Conservation (phyloP, 2,113 vertebrate species). For the Micronycteris hirsuta region DNA sequence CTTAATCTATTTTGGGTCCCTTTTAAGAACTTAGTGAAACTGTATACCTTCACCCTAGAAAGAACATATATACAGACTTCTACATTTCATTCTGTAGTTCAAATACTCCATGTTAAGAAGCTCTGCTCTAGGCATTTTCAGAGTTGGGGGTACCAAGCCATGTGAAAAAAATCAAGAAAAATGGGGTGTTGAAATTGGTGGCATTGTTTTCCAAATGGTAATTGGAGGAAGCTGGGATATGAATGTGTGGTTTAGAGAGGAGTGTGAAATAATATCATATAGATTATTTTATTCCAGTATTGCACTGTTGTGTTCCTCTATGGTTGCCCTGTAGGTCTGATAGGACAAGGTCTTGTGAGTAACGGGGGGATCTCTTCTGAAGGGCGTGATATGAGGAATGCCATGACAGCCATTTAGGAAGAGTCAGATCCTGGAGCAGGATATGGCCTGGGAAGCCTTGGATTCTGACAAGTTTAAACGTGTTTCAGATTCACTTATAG, state of each 20-base stretch:
- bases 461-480: background rate
- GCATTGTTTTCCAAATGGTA: background rate
- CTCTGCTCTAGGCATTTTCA: background rate
- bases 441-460: background rate
- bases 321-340: background rate
- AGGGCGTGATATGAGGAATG: background rate
- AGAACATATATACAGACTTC: background rate
- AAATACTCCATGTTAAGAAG: background rate
- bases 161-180: conserved; percentile 12
- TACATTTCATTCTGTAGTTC: background rate
- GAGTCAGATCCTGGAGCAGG: background rate
- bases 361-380: background rate
- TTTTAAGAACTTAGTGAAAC: conserved; percentile 31
- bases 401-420: background rate
- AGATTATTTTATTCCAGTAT: background rate
- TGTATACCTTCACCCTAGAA: background rate
- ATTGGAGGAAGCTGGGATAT: background rate
- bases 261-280: background rate
- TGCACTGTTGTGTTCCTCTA: background rate
- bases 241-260: background rate
- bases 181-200: background rate
- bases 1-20: background rate
- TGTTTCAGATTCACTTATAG: background rate
- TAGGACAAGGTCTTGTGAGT: background rate
- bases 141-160: background rate